Evolutionary conservation across 2,888 invertebrate genomes (phyloP).

Genomic region (Nipponacmea schrenckii): DNA sequence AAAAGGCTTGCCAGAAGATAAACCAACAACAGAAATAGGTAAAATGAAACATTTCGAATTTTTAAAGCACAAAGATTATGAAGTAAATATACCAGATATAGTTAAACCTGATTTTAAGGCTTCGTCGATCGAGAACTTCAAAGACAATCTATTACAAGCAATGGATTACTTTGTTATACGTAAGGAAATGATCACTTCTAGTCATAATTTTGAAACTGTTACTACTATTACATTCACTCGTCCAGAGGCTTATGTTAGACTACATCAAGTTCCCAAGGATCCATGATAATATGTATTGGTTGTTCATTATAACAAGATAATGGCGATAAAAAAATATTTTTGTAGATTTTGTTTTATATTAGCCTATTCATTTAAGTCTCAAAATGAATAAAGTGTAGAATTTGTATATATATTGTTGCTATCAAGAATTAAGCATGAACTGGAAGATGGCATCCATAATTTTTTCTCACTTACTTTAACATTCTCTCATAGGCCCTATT

Average conservation of each 20-base stretch:
- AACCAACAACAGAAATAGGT: neutral
- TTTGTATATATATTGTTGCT: no score
- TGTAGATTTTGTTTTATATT: no score
- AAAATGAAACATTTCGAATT: constrained; percentile 11
- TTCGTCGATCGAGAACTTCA: constrained; percentile 3
- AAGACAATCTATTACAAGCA: constrained; percentile 13
- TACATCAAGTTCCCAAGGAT: neutral
- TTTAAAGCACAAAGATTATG: neutral
- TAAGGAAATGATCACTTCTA: constrained; percentile 22
- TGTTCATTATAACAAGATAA: no score
- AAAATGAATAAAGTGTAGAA: no score
- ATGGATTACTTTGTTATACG: constrained; percentile 27
- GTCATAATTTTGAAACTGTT: constrained; percentile 4
- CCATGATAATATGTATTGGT: neutral
- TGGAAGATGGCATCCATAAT: no score
- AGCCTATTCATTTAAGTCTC: no score
- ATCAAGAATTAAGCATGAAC: no score
- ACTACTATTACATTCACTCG: constrained; percentile 26
- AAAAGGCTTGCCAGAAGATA: constrained; percentile 1
- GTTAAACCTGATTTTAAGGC: constrained; percentile 8
- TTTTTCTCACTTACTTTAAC: no score
- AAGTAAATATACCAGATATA: constrained; percentile 5
- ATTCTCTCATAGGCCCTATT: no score
- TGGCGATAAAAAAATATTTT: no score
- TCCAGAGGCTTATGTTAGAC: neutral